Conservation (phyloP, 37 sponge, comb jelly and placozoan genomes). For the Halichondria panicea region DNA sequence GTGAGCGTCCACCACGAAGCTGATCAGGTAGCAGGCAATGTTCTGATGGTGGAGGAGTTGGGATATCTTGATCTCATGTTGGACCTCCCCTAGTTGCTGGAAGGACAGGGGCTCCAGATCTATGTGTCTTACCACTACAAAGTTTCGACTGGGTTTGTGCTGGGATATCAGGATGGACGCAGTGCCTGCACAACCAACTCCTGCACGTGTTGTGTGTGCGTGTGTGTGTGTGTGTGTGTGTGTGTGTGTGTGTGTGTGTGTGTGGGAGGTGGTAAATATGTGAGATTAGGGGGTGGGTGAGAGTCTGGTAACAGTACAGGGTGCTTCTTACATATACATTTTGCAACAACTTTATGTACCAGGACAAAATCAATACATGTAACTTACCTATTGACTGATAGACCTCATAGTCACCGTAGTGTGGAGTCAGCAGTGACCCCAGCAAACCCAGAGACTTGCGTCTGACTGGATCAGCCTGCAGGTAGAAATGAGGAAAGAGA, state of each 20-base stretch:
- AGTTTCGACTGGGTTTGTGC: slow-evolving; percentile 22
- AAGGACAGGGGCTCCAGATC: slow-evolving; percentile 52
- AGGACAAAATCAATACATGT: not conserved
- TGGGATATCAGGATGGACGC: slow-evolving; percentile 46
- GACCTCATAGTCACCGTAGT: slow-evolving; percentile 22
- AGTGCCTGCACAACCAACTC: slow-evolving; percentile 52
- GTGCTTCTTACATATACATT: not conserved
- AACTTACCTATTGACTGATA: slow-evolving; percentile 30
- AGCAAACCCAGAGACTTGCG: no score
- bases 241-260: not conserved
- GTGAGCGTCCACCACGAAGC: slow-evolving; percentile 49
- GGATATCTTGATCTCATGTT: slow-evolving; percentile 63
- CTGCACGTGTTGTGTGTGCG: slow-evolving; percentile 11
- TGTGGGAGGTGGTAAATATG: not conserved
- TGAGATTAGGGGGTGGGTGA: not conserved
- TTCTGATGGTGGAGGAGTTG: slow-evolving; percentile 54
- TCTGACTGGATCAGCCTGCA: no score
- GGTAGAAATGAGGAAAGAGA: no score
- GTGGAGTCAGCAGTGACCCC: slow-evolving; percentile 1
- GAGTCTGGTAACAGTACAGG: not conserved
- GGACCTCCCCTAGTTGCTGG: slow-evolving; percentile 60
- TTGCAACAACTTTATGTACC: not conserved
- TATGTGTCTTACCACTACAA: slow-evolving; percentile 47
- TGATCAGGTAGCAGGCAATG: slow-evolving; percentile 40
- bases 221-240: slow-evolving; percentile 15